Base-by-base conservation (phyloP, 2,888 invertebrate species). In the Villa cingulata region DNA sequence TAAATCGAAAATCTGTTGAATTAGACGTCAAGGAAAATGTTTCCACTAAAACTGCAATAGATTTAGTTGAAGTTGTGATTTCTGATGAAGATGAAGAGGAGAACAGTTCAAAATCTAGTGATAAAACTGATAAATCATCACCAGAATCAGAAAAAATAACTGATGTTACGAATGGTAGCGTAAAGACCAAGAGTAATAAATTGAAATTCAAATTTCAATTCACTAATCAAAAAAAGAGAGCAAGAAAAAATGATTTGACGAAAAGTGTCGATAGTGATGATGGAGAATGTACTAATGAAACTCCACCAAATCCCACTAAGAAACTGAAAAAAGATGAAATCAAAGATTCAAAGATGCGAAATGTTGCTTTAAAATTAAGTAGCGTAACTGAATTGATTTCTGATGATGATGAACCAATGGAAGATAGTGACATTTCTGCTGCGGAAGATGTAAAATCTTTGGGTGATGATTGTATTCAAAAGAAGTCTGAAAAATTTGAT, bases 181-280 rank as follows among this genome's bases (percentile, higher is more conserved):
- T 6, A n/a, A 17, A 17, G 17, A 12, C 37, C 15, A 32, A 32
- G 12, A 40, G 29, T n/a, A 17, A 10, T 7, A 48, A 48, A 41
- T 44, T 51, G 2, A 40, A 27, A 15, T 48, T 51, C 1, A 51
- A 51, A 38, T 17, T 51, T 9, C 46, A 46, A 2, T 27, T 46
- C 9, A 48, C 36, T 40, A 38, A 20, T 12, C 48, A 46, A 43
- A 51, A 51, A 34, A 51, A 46, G 19, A 37, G 51, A 14, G 48
- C 48, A 27, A 18, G 37, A 23, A 27, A 37, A 10, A n/a, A 45
- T 36, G 16, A 40, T 15, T 15, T 37, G 7, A n/a, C 20, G 3
- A 19, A 19, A 37, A 23, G 23, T 23, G 29, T 12, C 18, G 42
- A 42, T 37, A 38, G 23, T 23, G 29, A 32, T 29, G 42, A 42